These are phyloP conservation scores for Atrichornis clamosus DNA, from an alignment of 2,113 vertebrate species.

Conservation along the genomic window DNA sequence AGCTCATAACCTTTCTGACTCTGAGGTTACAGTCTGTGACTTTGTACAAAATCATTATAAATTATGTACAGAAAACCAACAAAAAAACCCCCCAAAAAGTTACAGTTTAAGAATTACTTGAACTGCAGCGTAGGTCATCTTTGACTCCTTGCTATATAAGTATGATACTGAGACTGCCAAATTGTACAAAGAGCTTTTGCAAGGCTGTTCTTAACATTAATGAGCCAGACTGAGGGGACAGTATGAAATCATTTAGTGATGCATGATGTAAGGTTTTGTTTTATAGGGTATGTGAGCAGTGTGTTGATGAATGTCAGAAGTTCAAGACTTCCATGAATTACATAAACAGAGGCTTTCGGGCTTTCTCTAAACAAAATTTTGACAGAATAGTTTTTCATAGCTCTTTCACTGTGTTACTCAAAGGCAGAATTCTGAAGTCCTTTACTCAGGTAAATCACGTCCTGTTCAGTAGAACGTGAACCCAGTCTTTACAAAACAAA, in stretches of 20 bases:
- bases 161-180: background rate
- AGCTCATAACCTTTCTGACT: rapidly evolving
- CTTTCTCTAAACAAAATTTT: background rate
- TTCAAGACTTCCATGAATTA: background rate
- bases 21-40: background rate
- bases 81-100: rapidly evolving
- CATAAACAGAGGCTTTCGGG: background rate
- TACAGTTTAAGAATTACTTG: background rate
- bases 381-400: background rate
- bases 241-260: background rate
- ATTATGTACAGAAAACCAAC: background rate
- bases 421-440: background rate
- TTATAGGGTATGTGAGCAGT: background rate
- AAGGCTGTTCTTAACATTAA: background rate
- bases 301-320: background rate
- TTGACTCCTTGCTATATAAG: background rate
- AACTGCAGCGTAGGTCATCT: background rate
- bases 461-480: background rate
- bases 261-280: background rate
- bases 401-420: background rate
- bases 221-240: background rate
- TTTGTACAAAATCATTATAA: background rate
- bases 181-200: background rate
- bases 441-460: background rate
- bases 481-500: background rate